Conservation (phyloP, 2,113 vertebrate genomes). For the Penelope pileata region DNA sequence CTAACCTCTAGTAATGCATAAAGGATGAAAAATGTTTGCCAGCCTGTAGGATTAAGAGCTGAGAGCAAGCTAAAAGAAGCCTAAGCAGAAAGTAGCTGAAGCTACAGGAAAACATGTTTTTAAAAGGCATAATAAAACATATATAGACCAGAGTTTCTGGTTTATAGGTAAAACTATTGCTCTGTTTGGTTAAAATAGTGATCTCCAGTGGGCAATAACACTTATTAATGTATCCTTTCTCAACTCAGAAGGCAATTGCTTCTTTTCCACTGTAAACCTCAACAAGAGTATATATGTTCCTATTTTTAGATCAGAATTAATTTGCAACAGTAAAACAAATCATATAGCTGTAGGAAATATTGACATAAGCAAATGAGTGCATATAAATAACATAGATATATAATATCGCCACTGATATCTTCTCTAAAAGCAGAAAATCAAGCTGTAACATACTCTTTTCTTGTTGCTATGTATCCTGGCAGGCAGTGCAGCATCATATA, state of each 20-base stretch:
- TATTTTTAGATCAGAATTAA: conserved; percentile 26
- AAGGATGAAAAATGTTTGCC: background rate
- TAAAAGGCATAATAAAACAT: conserved; percentile 3
- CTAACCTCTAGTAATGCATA: background rate
- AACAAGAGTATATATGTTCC: background rate
- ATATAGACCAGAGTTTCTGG: background rate
- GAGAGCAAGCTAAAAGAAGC: background rate
- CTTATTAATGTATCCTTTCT: conserved; percentile 3
- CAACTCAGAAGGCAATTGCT: conserved; percentile 8
- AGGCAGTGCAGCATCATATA: background rate
- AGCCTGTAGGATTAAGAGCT: background rate
- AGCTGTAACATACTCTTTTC: background rate
- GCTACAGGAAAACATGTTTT: background rate
- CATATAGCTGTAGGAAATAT: background rate
- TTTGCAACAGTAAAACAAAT: background rate
- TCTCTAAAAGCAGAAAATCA: background rate
- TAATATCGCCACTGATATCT: background rate
- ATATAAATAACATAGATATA: background rate
- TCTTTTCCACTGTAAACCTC: background rate
- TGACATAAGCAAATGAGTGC: background rate
- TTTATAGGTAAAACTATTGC: background rate
- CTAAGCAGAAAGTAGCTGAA: background rate
- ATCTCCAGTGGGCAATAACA: conserved; percentile 13
- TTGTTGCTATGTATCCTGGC: background rate
- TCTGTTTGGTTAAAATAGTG: conserved; percentile 35